Percentiles rank a stretch among this genome's conserved stretches.
These are phyloP conservation scores for Tangara arthus DNA, from an alignment of 2,797 vertebrate genomes.

Conservation along the genomic window DNA sequence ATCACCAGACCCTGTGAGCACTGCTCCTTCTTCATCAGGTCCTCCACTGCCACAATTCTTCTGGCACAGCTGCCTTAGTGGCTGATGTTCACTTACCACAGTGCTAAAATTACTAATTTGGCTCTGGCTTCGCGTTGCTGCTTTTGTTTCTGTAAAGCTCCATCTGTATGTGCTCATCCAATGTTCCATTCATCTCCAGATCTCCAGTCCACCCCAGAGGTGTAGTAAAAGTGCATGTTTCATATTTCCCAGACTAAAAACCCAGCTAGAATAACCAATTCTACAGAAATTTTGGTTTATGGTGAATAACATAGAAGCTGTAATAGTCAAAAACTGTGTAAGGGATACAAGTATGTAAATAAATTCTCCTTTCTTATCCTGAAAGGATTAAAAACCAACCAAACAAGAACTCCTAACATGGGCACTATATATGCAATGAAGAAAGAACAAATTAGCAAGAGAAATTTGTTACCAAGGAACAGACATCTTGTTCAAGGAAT, in stretches of 20 bases:
- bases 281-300: neutral
- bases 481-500: neutral
- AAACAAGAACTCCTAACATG: neutral
- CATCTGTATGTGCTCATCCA: accelerated
- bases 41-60: neutral
- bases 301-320: neutral
- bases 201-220: neutral
- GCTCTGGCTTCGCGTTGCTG: neutral
- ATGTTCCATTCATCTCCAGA: accelerated
- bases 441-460: neutral
- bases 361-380: neutral
- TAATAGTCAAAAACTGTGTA: neutral
- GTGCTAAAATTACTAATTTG: neutral
- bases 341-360: neutral
- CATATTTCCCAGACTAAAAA: neutral
- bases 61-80: neutral
- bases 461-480: neutral
- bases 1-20: accelerated
- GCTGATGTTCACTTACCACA: neutral
- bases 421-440: neutral
- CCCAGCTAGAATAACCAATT: neutral
- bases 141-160: neutral
- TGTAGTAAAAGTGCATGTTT: neutral
- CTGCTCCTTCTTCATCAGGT: neutral
- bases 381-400: neutral